Evolutionary conservation across 2,888 invertebrate genomes (phyloP), one percentile per base, ranked within the genome.

Genomic region (Pollenia griseotomentosa): DNA sequence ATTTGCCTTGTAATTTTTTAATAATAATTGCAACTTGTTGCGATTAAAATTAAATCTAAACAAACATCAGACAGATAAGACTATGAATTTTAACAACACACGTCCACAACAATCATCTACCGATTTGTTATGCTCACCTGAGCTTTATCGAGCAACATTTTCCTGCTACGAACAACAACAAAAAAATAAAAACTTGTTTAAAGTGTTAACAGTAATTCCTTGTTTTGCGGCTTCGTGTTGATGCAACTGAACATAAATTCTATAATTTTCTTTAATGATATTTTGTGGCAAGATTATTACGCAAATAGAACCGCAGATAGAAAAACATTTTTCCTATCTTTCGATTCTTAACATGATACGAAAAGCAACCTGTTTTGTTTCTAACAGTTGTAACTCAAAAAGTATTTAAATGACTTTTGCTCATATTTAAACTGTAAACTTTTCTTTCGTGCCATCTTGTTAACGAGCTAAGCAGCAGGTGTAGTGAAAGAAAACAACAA

Each of bases 121-220:
- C 12, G 12, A 80, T 55, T 80, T 63, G n/a, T 55, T 65, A 55
- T 80, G 80, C 71, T 73, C 80, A 80, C 63, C 71, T 80, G 65
- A 71, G 70, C 10, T 16, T 66, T 66, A 3, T 44, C 11, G 10
- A 44, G n/a, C 66, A 70, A 70, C 23, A 40, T 53, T 48, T 68
- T 46, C 33, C 55, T 46, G 46, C n/a, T 55, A 66, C 33, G 51
- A n/a, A 66, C 44, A 33, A 23, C 48, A 66, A 46, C n/a, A 33
- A 2, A 59, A 10, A 44, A 79, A 48, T 14, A 63, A 81, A 73
- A 82, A 48, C 40, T 75, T 70, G 53, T 63, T 71, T 57, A 57
- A 70, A 80, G 80, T 85, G 85, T 80, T 70, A 85, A 75, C 80
- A 84, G 82, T 74, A 66, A 74, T 68, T 59, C 16, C 33, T 74